Base-by-base conservation (phyloP, 2,797 vertebrate species). In the Spondyliosoma cantharus region DNA sequence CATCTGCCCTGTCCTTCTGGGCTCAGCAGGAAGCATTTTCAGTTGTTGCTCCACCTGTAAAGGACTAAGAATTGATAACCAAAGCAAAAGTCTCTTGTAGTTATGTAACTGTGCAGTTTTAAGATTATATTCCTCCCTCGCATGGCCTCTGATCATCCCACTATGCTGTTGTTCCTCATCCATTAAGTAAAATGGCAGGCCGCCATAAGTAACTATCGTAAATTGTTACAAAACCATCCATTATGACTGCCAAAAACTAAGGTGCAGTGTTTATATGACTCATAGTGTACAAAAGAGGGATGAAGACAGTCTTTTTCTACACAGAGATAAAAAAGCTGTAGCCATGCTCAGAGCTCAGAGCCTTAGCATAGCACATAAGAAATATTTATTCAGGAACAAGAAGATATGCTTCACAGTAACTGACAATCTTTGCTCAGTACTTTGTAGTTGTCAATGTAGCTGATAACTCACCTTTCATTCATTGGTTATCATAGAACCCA, bases 371-470 rank as follows among this genome's bases (percentile, higher is more conserved):
- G 29, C 53, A 66, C 12, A 71, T 29, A 16, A 67, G 32, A 75
- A 6, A 53, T 61, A 53, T 82, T 71, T 66, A 61, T 63, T 16
- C 54, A 43, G 8, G 19, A 78, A 63, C 37, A 64, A 74, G 14
- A 46, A n/a, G 25, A 77, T 80, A 64, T 24, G 22, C 25, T 54
- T 84, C 29, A 48, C 32, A 50, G 53, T 45, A 69, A 43, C 52
- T 43, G 85, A 86, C 71, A 19, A 1, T 91, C 88, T 92, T 82
- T 90, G 91, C 88, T 92, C 89, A 89, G 90, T 91, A 87, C 90
- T 77, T 65, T 50, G 61, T 90, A 73, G 77, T 68, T 66, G 4
- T 76, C 50, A 16, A 65, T 42, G 42, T 74, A 78, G 42, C 75
- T 74, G 56, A 57, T 76, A 86, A 45, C 73, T 52, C 24, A 46